These are phyloP conservation scores for Colletes collaris DNA, from an alignment of 2,888 invertebrate species.

Conservation along the genomic window DNA sequence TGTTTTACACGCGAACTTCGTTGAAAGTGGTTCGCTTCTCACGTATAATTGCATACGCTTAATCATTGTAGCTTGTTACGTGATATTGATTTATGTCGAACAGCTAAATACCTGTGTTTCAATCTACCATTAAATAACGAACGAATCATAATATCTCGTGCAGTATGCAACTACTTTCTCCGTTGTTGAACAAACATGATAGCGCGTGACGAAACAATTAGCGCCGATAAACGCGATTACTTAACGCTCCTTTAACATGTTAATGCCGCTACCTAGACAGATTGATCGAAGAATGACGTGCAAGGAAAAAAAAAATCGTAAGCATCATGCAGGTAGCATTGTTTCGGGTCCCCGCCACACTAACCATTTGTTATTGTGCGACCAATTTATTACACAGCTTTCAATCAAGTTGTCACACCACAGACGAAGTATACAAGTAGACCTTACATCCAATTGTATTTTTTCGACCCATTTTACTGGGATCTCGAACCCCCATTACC, in stretches of 20 bases:
- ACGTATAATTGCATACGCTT: constrained; percentile 5
- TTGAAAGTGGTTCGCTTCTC: neutral
- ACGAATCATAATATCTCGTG: constrained; percentile 43
- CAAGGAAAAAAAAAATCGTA: constrained; percentile 11
- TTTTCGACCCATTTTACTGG: no score
- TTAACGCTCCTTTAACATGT: constrained; percentile 36
- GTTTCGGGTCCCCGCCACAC: neutral
- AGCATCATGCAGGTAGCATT: constrained; percentile 8
- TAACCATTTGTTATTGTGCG: constrained; percentile 26
- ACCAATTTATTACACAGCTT: constrained; percentile 35
- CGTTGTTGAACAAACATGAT: constrained; percentile 39
- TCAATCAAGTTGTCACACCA: constrained; percentile 35
- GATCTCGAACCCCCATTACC: no score
- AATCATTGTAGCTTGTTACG: constrained; percentile 10
- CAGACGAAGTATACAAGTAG: no score
- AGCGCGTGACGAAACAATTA: constrained; percentile 57
- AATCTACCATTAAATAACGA: constrained; percentile 31
- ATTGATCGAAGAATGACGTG: constrained; percentile 27
- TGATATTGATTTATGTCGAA: constrained; percentile 24
- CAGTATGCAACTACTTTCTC: constrained; percentile 41
- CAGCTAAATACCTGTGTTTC: constrained; percentile 12
- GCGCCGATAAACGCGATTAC: constrained; percentile 46
- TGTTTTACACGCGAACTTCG: neutral
- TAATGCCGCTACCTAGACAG: constrained; percentile 19
- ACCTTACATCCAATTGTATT: no score